Evolutionary conservation across 2,888 invertebrate species (phyloP), one percentile per base, ranked within the genome.

Genomic region (Nezara viridula): DNA sequence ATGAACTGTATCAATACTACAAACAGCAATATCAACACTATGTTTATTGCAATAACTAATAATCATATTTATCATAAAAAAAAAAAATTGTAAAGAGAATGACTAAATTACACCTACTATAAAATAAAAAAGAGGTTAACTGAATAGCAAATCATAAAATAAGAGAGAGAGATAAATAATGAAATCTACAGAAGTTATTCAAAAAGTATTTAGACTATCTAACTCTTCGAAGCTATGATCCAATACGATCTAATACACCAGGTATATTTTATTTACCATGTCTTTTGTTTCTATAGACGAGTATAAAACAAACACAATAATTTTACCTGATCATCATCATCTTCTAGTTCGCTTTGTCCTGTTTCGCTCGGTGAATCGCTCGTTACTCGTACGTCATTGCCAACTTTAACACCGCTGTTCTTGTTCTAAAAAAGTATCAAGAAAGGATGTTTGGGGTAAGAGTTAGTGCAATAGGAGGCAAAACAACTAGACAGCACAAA

Each of bases 311-410:
- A 52, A 86, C 10, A 66, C n/a, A 27, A 55, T n/a, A 27, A 81
- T 27, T 52, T 89, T 90, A 91, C 91, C 91, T 91, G 91, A 66
- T 91, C 91, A 66, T 91, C 91, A 89, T 91, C 91, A 44, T 91
- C 91, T 89, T 91, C 91, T 86, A 91, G 90, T 90, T 91, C 91
- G 86, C 91, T 91, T 52, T 91, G 91, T 27, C 91, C 91, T 24
- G 91, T 90, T 89, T 91, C 91, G 50, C 91, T 91, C 47, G 90
- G 90, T 24, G 91, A 90, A 85, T 91, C 91, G 87, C 90, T 91
- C 60, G 90, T 88, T 21, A 90, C 91, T 86, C 89, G 90, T 55
- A 86, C 85, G 89, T 90, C 90, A 85, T 89, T 90, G 86, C 89
- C 88, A 88, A 90, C 88, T 90, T 90, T 90, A 86, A 86, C 85